Conservation (phyloP, 2,888 invertebrate species). For the Deilephila elpenor region DNA sequence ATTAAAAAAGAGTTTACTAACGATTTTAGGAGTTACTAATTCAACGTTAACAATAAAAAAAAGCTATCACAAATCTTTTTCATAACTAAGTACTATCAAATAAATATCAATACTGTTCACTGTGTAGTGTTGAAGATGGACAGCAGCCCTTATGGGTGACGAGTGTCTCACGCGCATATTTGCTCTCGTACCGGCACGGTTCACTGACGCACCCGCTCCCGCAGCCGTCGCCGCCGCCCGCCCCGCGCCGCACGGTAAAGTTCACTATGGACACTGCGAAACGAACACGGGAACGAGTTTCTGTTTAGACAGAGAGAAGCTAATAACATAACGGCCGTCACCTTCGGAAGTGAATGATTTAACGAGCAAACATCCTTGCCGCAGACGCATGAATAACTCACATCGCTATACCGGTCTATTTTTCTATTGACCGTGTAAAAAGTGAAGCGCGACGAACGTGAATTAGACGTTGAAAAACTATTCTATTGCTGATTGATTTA, state of each 20-base stretch:
- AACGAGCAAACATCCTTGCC: conserved; percentile 58
- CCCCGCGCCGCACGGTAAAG: conserved; percentile 59
- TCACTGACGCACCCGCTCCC: conserved; percentile 42
- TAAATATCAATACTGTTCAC: not conserved
- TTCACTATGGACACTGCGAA: conserved; percentile 68
- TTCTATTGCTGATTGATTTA: conserved; percentile 21
- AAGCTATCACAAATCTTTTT: not conserved
- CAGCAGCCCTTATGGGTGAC: conserved; percentile 46
- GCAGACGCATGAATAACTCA: conserved; percentile 31
- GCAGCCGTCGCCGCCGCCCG: conserved; percentile 52
- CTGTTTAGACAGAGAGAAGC: conserved; percentile 44
- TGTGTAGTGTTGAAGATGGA: not conserved
- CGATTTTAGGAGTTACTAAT: no score
- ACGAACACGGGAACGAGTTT: conserved; percentile 56
- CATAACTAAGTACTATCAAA: not conserved
- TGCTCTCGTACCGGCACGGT: conserved; percentile 65
- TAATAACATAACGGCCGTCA: conserved; percentile 49
- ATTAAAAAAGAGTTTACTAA: no score
- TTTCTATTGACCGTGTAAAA: conserved; percentile 1
- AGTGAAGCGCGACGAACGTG: not conserved
- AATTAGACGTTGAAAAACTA: conserved; percentile 9
- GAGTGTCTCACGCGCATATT: conserved; percentile 69
- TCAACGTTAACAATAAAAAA: no score
- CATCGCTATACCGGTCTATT: conserved; percentile 10
- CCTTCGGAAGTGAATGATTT: conserved; percentile 60